Evolutionary conservation across 2,113 vertebrate species (phyloP).

Genomic region (Procavia capensis): DNA sequence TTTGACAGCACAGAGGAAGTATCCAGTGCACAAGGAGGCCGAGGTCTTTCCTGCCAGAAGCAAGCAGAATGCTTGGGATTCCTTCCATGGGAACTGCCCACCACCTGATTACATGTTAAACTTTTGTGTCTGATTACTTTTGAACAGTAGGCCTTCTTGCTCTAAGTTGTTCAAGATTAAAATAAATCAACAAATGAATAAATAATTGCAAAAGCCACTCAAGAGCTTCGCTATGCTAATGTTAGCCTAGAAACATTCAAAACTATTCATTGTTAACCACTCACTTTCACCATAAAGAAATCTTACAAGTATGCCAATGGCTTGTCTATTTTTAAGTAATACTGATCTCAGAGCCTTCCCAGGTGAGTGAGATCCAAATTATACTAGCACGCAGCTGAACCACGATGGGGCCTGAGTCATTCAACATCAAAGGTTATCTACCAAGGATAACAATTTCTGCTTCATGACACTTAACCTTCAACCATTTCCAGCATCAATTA

Average conservation of each 20-base stretch:
- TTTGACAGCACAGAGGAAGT: neutral
- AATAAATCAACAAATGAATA: neutral
- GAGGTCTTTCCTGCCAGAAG: neutral
- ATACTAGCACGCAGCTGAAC: no score
- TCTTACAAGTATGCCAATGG: neutral
- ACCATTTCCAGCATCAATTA: neutral
- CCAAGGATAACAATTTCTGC: neutral
- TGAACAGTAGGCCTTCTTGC: neutral
- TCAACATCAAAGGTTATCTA: no score
- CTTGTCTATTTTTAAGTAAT: neutral
- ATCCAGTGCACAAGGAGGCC: neutral
- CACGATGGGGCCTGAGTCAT: neutral
- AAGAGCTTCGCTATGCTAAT: neutral
- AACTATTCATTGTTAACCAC: neutral
- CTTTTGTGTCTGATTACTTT: neutral
- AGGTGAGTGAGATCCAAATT: neutral
- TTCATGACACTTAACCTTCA: neutral
- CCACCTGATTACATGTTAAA: neutral
- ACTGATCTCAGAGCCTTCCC: neutral
- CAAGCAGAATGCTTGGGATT: neutral
- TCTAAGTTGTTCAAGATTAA: neutral
- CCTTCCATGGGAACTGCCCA: neutral
- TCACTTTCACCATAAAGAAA: neutral
- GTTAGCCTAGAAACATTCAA: neutral
- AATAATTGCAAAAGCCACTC: neutral